Base-by-base conservation (phyloP, 1,140 invertebrate species). In the Diorhabda elongata region DNA sequence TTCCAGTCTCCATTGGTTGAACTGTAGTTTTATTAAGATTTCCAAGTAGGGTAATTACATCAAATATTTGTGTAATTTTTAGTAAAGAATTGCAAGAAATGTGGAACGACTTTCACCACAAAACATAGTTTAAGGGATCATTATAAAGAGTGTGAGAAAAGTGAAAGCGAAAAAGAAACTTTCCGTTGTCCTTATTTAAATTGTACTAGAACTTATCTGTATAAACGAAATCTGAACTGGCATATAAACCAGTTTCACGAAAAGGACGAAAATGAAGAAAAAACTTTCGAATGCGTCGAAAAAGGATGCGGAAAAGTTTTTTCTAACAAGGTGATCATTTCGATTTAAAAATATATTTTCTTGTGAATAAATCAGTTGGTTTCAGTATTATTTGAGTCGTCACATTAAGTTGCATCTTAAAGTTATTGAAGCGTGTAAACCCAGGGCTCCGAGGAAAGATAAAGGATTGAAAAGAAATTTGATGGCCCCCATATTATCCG, bases 21-120 rank as follows among this genome's bases (percentile, higher is more conserved):
- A 9, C 57, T 57, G 52, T 45, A 57, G n/a, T 59, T 58, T 61
- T 56, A 68, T 64, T 26, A 65, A 69, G 47, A 61, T 68, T 63
- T 66, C 70, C 2, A 6, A 5, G 26, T 6, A 2, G 6, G 6
- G 6, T 62, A 63, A 11, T 44, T 3, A 45, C 45, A 44, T 42
- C 42, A 6, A 44, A 44, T 45, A 11, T 5, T 11, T 7, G 6
- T 63, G 6, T 67, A 59, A 81, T 73, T 79, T 83, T 73, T 78
- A 85, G 83, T 81, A 74, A 83, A 76, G 71, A 78, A 81, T 64
- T 85, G 84, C 77, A 69, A 81, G 72, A 79, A 81, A 42, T 85
- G 84, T 74, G 74, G 80, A 41, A 83, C 79, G 76, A 72, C 71
- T 26, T 84, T 83, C 71, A 82, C 81, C 68, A 70, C 79, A 66